These are phyloP conservation scores for Petrocephalus sullivani DNA, from an alignment of 2,797 vertebrate species.

Conservation along the genomic window DNA sequence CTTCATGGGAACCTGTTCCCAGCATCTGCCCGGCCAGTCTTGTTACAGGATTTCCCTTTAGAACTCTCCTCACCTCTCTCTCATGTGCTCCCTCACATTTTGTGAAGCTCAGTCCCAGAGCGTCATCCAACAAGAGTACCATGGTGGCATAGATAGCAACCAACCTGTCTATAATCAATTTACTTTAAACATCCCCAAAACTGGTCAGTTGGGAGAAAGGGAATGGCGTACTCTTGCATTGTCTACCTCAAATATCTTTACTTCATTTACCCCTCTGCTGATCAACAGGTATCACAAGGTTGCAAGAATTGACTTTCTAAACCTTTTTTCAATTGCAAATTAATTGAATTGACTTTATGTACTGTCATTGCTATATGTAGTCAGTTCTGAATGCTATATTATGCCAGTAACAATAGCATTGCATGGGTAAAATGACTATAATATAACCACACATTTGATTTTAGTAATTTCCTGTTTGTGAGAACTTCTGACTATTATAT, in stretches of 20 bases:
- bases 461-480: neutral
- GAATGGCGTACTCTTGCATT: slow-evolving; percentile 69
- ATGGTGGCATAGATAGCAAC: neutral
- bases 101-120: neutral
- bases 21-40: neutral
- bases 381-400: slow-evolving; percentile 54
- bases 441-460: slow-evolving; percentile 35
- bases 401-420: slow-evolving; percentile 40
- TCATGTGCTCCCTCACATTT: neutral
- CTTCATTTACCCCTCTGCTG: slow-evolving; percentile 62
- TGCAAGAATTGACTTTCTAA: slow-evolving; percentile 53
- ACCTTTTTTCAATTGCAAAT: slow-evolving; percentile 43
- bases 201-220: slow-evolving; percentile 55
- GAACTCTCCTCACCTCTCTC: neutral
- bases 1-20: neutral
- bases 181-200: slow-evolving; percentile 41
- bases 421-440: slow-evolving; percentile 67
- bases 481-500: slow-evolving; percentile 3
- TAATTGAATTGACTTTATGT: slow-evolving; percentile 26
- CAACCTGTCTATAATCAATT: slow-evolving; percentile 45
- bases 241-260: slow-evolving; percentile 77
- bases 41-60: neutral
- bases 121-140: neutral
- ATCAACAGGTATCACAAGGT: slow-evolving; percentile 72
- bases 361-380: slow-evolving; percentile 59